These are phyloP conservation scores for Silurus lanzhouensis DNA, from an alignment of 2,797 vertebrate species.

Conservation along the genomic window DNA sequence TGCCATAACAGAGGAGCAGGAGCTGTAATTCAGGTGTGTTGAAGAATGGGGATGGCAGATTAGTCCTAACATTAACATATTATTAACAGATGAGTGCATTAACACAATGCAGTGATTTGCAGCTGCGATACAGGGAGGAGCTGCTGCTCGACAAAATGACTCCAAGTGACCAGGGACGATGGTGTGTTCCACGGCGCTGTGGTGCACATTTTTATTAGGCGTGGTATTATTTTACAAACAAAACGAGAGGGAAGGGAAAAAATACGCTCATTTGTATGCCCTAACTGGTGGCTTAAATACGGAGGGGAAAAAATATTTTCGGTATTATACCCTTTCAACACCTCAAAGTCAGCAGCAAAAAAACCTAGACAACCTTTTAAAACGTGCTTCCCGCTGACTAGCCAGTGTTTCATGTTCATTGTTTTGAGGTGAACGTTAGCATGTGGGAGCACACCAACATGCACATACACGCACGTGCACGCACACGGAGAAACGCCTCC, in stretches of 20 bases:
- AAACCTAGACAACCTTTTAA: neutral
- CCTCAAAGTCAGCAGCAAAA: neutral
- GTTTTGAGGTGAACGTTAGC: neutral
- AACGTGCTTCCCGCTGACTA: neutral
- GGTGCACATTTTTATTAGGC: neutral
- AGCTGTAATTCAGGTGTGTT: no score
- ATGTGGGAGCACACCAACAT: neutral
- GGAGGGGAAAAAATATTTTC: neutral
- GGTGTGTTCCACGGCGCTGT: neutral
- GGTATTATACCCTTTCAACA: neutral
- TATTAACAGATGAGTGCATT: neutral
- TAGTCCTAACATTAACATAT: neutral
- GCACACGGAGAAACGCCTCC: neutral
- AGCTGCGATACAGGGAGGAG: neutral
- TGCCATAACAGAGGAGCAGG: no score
- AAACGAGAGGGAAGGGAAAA: neutral
- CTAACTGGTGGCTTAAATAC: neutral
- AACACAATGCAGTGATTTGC: neutral
- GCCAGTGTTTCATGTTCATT: neutral
- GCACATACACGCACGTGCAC: neutral
- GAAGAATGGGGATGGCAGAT: no score
- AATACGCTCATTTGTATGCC: slow-evolving; percentile 2
- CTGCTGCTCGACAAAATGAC: neutral
- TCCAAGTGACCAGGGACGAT: neutral
- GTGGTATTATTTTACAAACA: neutral